A percentile compares a stretch with the other conserved stretches of the same genome.
Evolutionary conservation across 2,888 invertebrate species (phyloP).

Genomic region (Eurytoma californica): DNA sequence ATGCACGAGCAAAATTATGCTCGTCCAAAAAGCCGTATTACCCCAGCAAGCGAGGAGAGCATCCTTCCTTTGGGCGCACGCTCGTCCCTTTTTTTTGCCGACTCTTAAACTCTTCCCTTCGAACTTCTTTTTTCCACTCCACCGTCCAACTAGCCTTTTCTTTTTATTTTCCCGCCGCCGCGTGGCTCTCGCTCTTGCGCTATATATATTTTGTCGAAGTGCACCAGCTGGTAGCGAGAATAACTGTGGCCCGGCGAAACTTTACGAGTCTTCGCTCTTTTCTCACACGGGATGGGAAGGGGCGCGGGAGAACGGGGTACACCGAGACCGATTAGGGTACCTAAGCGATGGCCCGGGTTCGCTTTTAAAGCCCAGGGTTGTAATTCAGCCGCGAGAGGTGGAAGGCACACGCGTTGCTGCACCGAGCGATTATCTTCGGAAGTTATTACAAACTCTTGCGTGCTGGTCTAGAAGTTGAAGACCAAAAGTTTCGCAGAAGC

Average conservation of each 20-base stretch:
- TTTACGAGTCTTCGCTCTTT: neutral
- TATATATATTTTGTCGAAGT: conserved; percentile 7
- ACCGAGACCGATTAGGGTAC: conserved; percentile 45
- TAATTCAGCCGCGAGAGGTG: conserved; percentile 45
- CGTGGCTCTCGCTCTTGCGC: neutral
- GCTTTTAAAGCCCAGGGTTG: conserved; percentile 30
- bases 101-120: conserved; percentile 27
- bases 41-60: conserved; percentile 27
- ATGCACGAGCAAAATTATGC: conserved; percentile 65
- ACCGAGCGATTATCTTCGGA: conserved; percentile 7
- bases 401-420: neutral
- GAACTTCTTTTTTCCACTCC: neutral
- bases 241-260: conserved; percentile 20
- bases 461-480: neutral
- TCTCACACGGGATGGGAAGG: neutral
- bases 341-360: conserved; percentile 35
- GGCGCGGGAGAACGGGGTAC: conserved; percentile 2
- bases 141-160: conserved; percentile 17
- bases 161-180: conserved; percentile 39
- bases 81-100: conserved; percentile 11
- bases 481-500: conserved; percentile 11
- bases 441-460: conserved; percentile 18
- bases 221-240: conserved; percentile 27
- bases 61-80: conserved; percentile 10
- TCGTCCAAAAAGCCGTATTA: conserved; percentile 65